Evolutionary conservation across 2,888 invertebrate species (phyloP).

Genomic region (Euphydryas editha): DNA sequence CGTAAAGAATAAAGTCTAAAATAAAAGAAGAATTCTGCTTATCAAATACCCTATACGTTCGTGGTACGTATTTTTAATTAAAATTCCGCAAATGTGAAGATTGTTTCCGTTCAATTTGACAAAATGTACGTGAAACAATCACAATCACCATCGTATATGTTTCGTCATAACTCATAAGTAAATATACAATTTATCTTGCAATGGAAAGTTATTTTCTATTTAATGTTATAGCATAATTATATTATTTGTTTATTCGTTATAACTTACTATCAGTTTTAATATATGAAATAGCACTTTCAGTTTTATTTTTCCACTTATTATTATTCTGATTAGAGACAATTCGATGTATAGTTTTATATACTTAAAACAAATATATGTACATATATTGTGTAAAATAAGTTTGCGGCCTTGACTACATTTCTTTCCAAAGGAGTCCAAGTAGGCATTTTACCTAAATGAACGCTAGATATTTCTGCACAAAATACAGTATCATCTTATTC

Average conservation of each 20-base stretch:
- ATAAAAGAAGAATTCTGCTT: not conserved
- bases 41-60: slow-evolving; percentile 2
- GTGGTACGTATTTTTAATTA: slow-evolving; percentile 13
- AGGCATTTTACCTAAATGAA: no score
- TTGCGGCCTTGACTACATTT: no score
- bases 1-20: not conserved
- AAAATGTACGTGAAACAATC: not conserved
- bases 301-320: no score
- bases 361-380: no score
- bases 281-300: no score
- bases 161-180: not conserved
- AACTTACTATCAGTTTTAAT: not conserved
- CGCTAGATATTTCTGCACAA: no score
- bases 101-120: slow-evolving; percentile 11
- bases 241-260: not conserved
- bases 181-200: not conserved
- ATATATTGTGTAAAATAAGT: no score
- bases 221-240: no score
- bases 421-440: no score
- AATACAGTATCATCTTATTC: no score
- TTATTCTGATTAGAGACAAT: no score
- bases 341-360: no score
- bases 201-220: not conserved
- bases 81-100: slow-evolving; percentile 14
- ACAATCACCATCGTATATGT: not conserved